Percentiles rank a stretch among this genome's conserved stretches.
These are phyloP conservation scores for Poliocrania exsul DNA, from an alignment of 2,797 vertebrate genomes.

Conservation along the genomic window DNA sequence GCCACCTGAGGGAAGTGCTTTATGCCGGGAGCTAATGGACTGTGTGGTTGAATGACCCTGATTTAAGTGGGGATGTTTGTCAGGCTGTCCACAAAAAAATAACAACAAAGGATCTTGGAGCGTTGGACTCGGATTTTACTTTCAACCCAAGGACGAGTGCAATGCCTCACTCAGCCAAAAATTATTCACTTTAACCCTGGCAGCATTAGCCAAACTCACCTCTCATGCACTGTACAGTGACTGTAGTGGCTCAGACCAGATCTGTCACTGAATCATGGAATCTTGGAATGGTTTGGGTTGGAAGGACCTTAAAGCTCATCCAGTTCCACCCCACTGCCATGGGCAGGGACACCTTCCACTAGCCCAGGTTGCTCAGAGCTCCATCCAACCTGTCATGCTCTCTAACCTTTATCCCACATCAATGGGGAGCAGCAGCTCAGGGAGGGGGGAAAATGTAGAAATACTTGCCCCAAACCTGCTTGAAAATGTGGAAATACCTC, in stretches of 20 bases:
- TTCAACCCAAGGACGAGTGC: not conserved
- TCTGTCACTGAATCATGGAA: not conserved
- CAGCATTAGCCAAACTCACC: not conserved
- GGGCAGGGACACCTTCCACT: not conserved
- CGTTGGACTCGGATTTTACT: accelerated
- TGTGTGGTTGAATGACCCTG: not conserved
- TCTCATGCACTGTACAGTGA: accelerated
- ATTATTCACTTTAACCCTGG: not conserved
- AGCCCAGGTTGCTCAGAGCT: not conserved
- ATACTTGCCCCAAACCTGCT: not conserved
- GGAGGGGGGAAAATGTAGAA: not conserved
- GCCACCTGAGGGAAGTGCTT: not conserved
- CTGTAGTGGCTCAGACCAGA: not conserved
- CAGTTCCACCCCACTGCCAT: not conserved
- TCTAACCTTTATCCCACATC: not conserved
- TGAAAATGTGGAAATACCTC: not conserved
- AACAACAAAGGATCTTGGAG: not conserved
- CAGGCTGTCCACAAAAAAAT: not conserved
- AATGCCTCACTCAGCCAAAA: not conserved
- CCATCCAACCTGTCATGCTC: not conserved
- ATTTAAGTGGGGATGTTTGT: not conserved
- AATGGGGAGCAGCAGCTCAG: not conserved
- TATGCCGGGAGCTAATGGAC: not conserved
- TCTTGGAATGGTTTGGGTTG: not conserved
- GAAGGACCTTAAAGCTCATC: not conserved